Base-by-base conservation (phyloP, 2,888 invertebrate species). In the Aleiodes alternator region DNA sequence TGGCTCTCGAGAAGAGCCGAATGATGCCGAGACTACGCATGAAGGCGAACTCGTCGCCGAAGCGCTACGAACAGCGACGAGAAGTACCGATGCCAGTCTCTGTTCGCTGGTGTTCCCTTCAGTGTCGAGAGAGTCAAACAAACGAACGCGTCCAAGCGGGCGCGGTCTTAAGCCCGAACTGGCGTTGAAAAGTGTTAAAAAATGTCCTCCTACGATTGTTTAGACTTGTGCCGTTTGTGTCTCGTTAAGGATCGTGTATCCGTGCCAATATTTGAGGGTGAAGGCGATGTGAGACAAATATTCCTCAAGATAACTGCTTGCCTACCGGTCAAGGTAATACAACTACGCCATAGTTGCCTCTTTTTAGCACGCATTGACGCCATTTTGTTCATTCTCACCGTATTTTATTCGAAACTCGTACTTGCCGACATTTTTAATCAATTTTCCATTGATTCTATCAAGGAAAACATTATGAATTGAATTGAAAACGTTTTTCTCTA, bases 261-360 rank as follows among this genome's bases (percentile, higher is more conserved):
- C 85, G 92, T 94, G 86, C 91, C 93, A 84, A 94, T 94, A 88
- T 94, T 94, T 86, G 94, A 93, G 82, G 93, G 93, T 82, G 92
- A 92, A 84, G 93, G 92, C 84, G 93, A 94, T 80, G 89, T 90
- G 78, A 88, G 91, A 82, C 91, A 92, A 84, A 91, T 94, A 82
- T 93, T 92, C 86, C 88, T 93, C 80, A 94, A 94, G 91, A 94
- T 94, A 90, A 92, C 93, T 78, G 90, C 94, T 82, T 94, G 94
- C 89, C 92, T 94, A 87, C 94, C 94, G 88, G 93, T 94, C 87
- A 94, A 94, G 94, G 94, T 94, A 92, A 89, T 89, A 82, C 78
- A 82, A 61, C 77, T 76, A 43, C 57, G 55, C 57, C 56, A 55
- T 72, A 53, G 55, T 61, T 61, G 16, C 43, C 59, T 55, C 69